phyloP scores from a whole-genome alignment of 2,888 invertebrate species.

The Parnassius mnemosyne region DNA sequence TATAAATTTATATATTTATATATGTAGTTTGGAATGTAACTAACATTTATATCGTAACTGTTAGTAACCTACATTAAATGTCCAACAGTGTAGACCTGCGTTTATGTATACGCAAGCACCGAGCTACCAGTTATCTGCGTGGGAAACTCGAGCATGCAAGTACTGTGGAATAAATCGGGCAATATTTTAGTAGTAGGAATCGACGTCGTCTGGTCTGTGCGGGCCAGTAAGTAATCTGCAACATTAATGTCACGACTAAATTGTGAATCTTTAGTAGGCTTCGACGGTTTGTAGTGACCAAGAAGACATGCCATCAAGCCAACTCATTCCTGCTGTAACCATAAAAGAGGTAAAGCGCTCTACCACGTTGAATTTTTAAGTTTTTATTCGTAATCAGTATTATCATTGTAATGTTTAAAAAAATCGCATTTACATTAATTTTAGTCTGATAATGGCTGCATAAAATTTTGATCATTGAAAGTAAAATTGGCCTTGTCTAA shows the following conservation, averaged over 20 bases:
- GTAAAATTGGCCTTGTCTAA: too few relatives aligned
- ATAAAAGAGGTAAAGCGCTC: too few relatives aligned
- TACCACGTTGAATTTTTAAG: too few relatives aligned
- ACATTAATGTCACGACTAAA: slow-evolving; percentile 66
- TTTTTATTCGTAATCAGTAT: too few relatives aligned
- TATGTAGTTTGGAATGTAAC: slow-evolving; percentile 15
- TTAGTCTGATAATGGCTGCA: too few relatives aligned
- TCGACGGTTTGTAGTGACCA: slow-evolving; percentile 39
- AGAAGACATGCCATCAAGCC: slow-evolving; percentile 47
- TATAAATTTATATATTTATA: neutral
- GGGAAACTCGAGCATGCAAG: slow-evolving; percentile 60
- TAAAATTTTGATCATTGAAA: too few relatives aligned
- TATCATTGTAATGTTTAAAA: too few relatives aligned
- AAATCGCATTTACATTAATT: too few relatives aligned
- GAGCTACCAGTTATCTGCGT: slow-evolving; percentile 48
- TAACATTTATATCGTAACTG: slow-evolving; percentile 25
- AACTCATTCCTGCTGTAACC: too few relatives aligned
- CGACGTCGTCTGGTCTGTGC: slow-evolving; percentile 54
- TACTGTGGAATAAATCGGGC: slow-evolving; percentile 47
- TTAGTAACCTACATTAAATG: slow-evolving; percentile 27
- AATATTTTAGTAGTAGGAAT: slow-evolving; percentile 67
- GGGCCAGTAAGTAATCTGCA: slow-evolving; percentile 51
- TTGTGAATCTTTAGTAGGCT: slow-evolving; percentile 64
- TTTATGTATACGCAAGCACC: slow-evolving; percentile 30
- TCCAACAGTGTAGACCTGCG: slow-evolving; percentile 22